These are phyloP conservation scores for Drosophila bifasciata DNA, from an alignment of 1,140 invertebrate genomes.

Conservation along the genomic window DNA sequence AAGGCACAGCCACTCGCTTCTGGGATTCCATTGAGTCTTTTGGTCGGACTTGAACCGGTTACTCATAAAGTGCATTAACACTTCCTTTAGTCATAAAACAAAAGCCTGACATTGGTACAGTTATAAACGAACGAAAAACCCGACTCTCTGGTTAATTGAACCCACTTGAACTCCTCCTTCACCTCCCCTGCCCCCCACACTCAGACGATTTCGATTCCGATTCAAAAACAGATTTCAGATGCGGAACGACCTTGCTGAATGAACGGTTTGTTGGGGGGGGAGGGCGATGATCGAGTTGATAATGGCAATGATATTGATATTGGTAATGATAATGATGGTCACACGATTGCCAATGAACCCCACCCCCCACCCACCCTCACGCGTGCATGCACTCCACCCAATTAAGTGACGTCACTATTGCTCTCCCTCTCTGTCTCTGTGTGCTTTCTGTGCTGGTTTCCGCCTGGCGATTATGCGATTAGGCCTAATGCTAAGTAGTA, in stretches of 20 bases:
- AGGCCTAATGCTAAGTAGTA: conserved; percentile 36
- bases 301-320: conserved; percentile 27
- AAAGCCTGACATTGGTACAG: conserved; percentile 74
- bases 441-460: conserved; percentile 7
- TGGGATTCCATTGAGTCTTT: conserved; percentile 13
- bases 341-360: conserved; percentile 24
- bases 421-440: background rate
- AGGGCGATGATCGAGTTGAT: conserved; percentile 33
- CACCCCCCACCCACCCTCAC: background rate
- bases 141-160: conserved; percentile 69
- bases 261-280: conserved; percentile 29
- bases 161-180: conserved; percentile 74
- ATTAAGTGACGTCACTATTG: conserved; percentile 34
- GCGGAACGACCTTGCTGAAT: conserved; percentile 77
- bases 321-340: conserved; percentile 41
- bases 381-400: too few species aligned
- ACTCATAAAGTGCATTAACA: conserved; percentile 67
- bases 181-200: background rate
- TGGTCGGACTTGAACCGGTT: conserved; percentile 42
- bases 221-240: conserved; percentile 53
- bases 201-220: conserved; percentile 13
- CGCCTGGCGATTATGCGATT: conserved; percentile 36
- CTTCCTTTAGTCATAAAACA: conserved; percentile 69
- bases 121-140: conserved; percentile 48
- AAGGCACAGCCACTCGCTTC: conserved; percentile 1